Base-by-base conservation (phyloP, 2,888 invertebrate species). In the Megastigmus dorsalis region DNA sequence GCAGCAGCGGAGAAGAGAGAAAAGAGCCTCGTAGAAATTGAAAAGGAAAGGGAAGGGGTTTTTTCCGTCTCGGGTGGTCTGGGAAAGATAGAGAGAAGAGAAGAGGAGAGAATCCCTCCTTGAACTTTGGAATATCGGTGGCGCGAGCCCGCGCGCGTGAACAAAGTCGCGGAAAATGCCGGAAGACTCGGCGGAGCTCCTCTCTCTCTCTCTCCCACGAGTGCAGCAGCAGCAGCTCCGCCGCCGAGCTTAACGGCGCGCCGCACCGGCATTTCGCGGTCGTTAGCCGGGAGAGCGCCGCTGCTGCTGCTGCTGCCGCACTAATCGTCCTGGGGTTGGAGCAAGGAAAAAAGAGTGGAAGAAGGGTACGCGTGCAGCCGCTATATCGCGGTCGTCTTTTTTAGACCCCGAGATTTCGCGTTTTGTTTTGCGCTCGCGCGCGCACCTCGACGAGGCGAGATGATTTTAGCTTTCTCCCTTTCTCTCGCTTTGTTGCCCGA, bases 71-170 rank as follows among this genome's bases (percentile, higher is more conserved):
- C 20, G 2, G 15, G 23, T 15, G 36, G 15, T 41, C 15, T 41
- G 6, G n/a, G 23, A 0, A 18, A 20, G 28, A 38, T 20, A 15
- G 48, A n/a, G n/a, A n/a, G n/a, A n/a, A n/a, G n/a, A n/a, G n/a
- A n/a, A n/a, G n/a, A n/a, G n/a, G n/a, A n/a, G n/a, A 20, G 57
- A 69, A 74, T 76, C 66, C 55, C 74, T 76, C 15, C 70, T 70
- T 72, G 68, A 77, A 77, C 74, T 77, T 75, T 66, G 72, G 74
- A 72, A 62, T 75, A 76, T 76, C 57, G 74, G 60, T n/a, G n/a
- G n/a, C n/a, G n/a, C n/a, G n/a, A n/a, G n/a, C n/a, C n/a, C n/a
- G n/a, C 48, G 52, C 26, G 41, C 20, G 73, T 52, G 55, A 76
- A 72, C 54, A 70, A 75, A 76, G 75, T 66, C 62, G 59, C 65